Evolutionary conservation across 2,888 invertebrate genomes (phyloP), one percentile per base, ranked within the genome.

Genomic region (Parascotia fuliginaria): DNA sequence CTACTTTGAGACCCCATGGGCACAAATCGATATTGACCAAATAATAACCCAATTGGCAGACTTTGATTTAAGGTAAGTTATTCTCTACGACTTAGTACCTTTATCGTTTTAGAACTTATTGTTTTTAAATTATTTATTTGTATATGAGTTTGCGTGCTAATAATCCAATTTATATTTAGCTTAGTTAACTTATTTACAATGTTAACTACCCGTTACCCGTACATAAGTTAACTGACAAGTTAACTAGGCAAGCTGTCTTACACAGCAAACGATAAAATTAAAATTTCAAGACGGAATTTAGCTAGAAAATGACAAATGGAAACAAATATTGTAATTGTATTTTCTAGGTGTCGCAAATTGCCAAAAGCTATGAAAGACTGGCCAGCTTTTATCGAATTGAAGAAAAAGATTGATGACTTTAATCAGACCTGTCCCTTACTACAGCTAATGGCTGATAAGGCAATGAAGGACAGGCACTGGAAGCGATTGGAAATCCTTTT

Each of bases 341-440:
- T n/a, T n/a, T n/a, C n/a, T n/a, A n/a, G 97, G 74, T 97, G 97
- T 75, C 95, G 96, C 14, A 96, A 95, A 76, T 86, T 98, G 40
- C 98, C 98, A 0, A 96, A 94, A 80, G 97, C 93, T 0, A 95
- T 98, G 94, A 96, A 96, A 75, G 95, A 96, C 43, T 98, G 97
- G 97, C 96, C 96, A 0, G 97, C 98, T 0, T 98, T 92, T 75
- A 93, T 96, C 42, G 97, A 97, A 64, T 83, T 98, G 49, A 97
- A 97, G 77, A 95, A 95, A 59, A 97, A 97, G 86, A 97, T 98
- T 54, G 97, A 98, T 65, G 97, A 98, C 76, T 98, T 98, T 79
- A 97, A 96, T 76, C 95, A 97, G 81, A 96, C 96, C 6, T 97
- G 97, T 76, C 97, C 97, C 0, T 78, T 98, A 24, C 83, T 98